Conservation (phyloP, 2,113 vertebrate genomes). For the Tenebrosternarchus preto region DNA sequence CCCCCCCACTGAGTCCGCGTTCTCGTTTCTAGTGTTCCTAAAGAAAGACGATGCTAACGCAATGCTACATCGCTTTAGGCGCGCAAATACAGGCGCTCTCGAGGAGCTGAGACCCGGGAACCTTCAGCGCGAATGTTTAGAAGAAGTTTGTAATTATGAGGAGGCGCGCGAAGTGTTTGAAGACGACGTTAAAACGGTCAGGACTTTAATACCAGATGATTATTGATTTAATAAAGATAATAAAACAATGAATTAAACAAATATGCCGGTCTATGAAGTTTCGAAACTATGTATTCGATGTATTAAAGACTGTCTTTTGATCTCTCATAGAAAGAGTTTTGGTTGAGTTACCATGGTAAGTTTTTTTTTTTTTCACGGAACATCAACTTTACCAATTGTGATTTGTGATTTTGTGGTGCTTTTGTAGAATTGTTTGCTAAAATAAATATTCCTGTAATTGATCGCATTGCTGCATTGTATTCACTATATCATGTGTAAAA, state of each 20-base stretch:
- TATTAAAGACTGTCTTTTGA: neutral
- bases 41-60: conserved; percentile 48
- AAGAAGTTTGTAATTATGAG: conserved; percentile 84
- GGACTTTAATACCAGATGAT: neutral
- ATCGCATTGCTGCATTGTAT: too few species aligned
- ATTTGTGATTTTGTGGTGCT: too few species aligned
- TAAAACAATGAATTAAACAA: neutral
- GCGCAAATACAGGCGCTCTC: conserved; percentile 76
- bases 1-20: neutral
- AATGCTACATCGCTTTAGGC: conserved; percentile 59
- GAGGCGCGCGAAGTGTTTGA: conserved; percentile 90
- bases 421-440: too few species aligned
- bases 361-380: conserved; percentile 19
- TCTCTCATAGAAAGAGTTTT: conserved; percentile 64
- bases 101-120: conserved; percentile 83
- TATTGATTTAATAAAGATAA: too few species aligned
- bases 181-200: conserved; percentile 61
- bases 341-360: conserved; percentile 65
- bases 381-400: neutral
- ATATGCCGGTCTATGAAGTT: too few species aligned
- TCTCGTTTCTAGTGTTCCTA: conserved; percentile 62
- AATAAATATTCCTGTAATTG: too few species aligned
- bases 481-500: too few species aligned
- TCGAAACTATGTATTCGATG: too few species aligned
- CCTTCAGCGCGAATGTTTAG: conserved; percentile 87